Percentiles rank a stretch among this genome's conserved stretches.
phyloP scores from a whole-genome alignment of 2,888 invertebrate genomes.

The Callimorpha dominula region DNA sequence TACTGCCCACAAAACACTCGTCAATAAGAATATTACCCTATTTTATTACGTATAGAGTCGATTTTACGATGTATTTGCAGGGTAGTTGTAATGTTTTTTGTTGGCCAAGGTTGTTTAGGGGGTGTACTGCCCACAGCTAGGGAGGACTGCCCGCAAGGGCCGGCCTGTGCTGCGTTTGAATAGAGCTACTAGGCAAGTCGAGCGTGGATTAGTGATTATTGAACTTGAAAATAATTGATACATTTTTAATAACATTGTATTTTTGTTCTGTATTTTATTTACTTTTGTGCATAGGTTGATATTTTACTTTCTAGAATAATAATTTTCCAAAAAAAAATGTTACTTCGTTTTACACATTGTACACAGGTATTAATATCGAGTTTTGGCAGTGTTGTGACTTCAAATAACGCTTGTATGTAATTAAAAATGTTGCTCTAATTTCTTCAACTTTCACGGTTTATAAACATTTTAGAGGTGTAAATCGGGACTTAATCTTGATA shows the following conservation, averaged over 20 bases:
- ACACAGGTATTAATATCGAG: neutral
- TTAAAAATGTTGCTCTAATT: neutral
- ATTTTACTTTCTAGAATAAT: neutral
- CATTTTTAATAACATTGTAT: neutral
- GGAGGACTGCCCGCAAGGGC: slow-evolving; percentile 85
- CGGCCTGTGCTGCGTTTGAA: slow-evolving; percentile 74
- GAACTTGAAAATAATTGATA: neutral
- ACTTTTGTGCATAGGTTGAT: neutral
- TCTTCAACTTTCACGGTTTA: neutral
- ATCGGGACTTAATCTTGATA: neutral
- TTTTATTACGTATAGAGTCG: slow-evolving; percentile 39
- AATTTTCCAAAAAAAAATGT: neutral
- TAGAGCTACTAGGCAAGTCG: slow-evolving; percentile 19
- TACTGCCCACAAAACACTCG: slow-evolving; percentile 71
- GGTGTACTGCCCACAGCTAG: slow-evolving; percentile 84
- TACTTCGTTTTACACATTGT: no score
- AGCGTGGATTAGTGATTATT: slow-evolving; percentile 10
- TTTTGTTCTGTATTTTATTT: neutral
- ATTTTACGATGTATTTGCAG: slow-evolving; percentile 43
- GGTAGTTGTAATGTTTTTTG: slow-evolving; percentile 77
- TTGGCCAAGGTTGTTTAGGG: slow-evolving; percentile 70
- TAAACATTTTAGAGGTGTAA: neutral
- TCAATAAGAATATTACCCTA: slow-evolving; percentile 43
- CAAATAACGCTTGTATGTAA: neutral
- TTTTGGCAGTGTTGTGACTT: neutral